Evolutionary conservation across 2,888 invertebrate genomes (phyloP).

Genomic region (Pteria penguin): DNA sequence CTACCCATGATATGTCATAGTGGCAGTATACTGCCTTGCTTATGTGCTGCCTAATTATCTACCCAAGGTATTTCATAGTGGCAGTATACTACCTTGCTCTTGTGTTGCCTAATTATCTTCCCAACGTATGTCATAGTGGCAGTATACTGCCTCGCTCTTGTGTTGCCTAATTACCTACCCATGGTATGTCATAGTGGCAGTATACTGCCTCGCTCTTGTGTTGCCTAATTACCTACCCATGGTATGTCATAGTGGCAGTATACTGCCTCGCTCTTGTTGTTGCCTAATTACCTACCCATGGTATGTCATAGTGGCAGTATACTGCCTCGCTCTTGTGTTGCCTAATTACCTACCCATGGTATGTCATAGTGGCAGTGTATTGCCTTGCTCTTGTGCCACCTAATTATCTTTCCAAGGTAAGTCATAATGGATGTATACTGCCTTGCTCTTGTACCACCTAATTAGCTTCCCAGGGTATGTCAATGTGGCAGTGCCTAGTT

Average conservation of each 20-base stretch:
- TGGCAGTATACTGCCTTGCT: conserved; percentile 98
- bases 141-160: conserved; percentile 88
- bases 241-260: conserved; percentile 91
- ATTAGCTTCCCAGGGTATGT: not conserved
- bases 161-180: conserved; percentile 93
- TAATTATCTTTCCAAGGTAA: not conserved
- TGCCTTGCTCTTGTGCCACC: conserved; percentile 92
- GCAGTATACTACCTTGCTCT: conserved; percentile 98
- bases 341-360: conserved; percentile 28
- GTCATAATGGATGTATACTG: conserved; percentile 90
- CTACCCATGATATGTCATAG: conserved; percentile 91
- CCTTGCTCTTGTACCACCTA: conserved; percentile 93
- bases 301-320: conserved; percentile 83
- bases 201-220: not conserved
- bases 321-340: conserved; percentile 94
- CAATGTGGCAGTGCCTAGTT: too few species aligned
- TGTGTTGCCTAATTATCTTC: conserved; percentile 98
- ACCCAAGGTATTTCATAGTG: conserved; percentile 92
- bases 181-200: conserved; percentile 82
- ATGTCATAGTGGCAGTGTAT: conserved; percentile 88
- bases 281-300: conserved; percentile 98
- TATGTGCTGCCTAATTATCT: conserved; percentile 98
- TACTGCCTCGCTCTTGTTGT: conserved; percentile 98
- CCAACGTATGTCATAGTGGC: conserved; percentile 84
- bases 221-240: conserved; percentile 97